Evolutionary conservation across 92 coral and sea anemone genomes (phyloP), one percentile per base, ranked within the genome.

Genomic region (Porites lobata): DNA sequence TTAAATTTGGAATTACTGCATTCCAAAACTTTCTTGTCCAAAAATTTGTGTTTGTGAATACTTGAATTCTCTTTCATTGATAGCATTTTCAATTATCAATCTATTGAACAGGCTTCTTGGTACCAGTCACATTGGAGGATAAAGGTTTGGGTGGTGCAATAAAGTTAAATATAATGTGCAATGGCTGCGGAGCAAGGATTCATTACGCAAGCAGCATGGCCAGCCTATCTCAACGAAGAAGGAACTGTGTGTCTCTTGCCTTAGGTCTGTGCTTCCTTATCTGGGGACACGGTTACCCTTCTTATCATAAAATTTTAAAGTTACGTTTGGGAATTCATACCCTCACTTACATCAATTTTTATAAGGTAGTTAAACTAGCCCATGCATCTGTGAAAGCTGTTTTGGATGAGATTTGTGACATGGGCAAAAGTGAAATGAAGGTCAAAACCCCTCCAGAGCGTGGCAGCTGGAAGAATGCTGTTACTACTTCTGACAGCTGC

Each of bases 261-360:
- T 38, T 38, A 38, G 43, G 43, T 38, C 43, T 38, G 5, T 38
- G 14, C 12, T 57, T 2, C 63, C 63, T 57, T 57, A 57, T 57
- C 14, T 57, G 53, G 83, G 83, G 83, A 29, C 66, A 79, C 38
- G 53, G 71, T 26, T 62, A 20, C 56, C 83, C 24, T 59, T 52
- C 58, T 10, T 79, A 79, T 22, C 83, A 61, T 24, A n/a, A n/a
- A n/a, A n/a, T n/a, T n/a, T n/a, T n/a, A 8, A 59, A 61, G 50
- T 78, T 79, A 79, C 72, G 72, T 29, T 29, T 79, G 50, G 71
- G 83, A 20, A 79, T 79, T 68, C 70, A 79, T 21, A 79, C 53
- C 70, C 83, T 79, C 52, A 29, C 51, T 79, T 7, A 24, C 47
- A 63, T 9, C 32, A 78, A 26, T 61, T 78, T 78, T 62, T 79